Evolutionary conservation across 2,113 vertebrate species (phyloP), one percentile per base, ranked within the genome.

Genomic region (Dromaius novaehollandiae): DNA sequence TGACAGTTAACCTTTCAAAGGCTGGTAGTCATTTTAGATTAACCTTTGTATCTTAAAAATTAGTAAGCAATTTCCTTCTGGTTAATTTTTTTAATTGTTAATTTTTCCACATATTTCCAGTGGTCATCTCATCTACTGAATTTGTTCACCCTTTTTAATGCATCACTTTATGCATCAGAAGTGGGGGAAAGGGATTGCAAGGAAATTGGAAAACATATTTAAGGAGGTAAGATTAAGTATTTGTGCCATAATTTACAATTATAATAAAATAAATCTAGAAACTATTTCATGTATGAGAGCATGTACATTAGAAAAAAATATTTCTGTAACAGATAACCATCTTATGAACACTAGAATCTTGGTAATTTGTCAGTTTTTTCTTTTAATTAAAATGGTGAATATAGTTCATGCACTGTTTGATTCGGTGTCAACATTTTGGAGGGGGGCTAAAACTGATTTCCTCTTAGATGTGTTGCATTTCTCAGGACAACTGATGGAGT

Each of bases 351-450:
- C 87, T 63, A 96, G 86, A 95, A 97, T 56, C 86, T 36, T 94
- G 90, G 91, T 84, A 97, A 97, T 93, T 96, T 97, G 96, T 92
- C 92, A 97, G 90, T 60, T 97, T 97, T 60, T 98, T 96, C 94
- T 97, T 98, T 97, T 98, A 97, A 97, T 97, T 97, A 96, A 75
- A 97, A 97, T 77, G 94, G 73, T 80, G 79, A 96, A 76, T 95
- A 92, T 96, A 95, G 80, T 97, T 96, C 97, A 97, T 94, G 88
- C 90, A 97, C 86, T 90, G 90, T 96, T 97, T 96, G 82, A 95
- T 97, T 97, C 95, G 55, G 92, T 89, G 96, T 94, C 91, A 97
- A 95, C 89, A 92, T 96, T 97, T 95, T 89, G 97, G 95, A 97
- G 74, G 91, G 87, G 81, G 79, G 69, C 85, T 86, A 95, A 97